Conservation (phyloP, 2,113 vertebrate species). For the Camelus dromedarius region DNA sequence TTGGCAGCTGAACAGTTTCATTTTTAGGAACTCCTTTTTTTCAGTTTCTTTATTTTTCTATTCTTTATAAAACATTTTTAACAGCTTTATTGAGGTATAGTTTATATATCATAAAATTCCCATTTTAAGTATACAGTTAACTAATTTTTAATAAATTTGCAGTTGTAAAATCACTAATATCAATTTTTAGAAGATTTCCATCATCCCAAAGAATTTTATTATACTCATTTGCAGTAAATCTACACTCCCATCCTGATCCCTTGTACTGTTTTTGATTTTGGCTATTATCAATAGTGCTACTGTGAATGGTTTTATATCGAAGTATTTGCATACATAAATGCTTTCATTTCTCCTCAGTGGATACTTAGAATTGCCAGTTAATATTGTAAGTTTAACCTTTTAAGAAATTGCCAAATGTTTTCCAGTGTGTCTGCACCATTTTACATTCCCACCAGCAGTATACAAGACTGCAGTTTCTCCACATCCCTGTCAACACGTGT, state of each 20-base stretch:
- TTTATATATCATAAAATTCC: not conserved
- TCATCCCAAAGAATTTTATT: not conserved
- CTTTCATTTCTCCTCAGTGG: not conserved
- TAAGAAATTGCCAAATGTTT: too few species aligned
- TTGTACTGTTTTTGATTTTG: not conserved
- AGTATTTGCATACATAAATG: not conserved
- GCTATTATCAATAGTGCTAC: not conserved
- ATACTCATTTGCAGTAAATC: not conserved
- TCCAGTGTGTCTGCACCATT: too few species aligned
- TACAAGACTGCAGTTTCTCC: not conserved
- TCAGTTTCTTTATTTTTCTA: not conserved
- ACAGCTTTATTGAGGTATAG: not conserved
- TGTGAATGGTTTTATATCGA: not conserved
- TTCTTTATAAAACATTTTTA: not conserved
- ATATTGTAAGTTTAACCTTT: not conserved
- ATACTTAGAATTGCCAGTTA: not conserved
- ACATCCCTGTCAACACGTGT: not conserved
- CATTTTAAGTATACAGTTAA: not conserved
- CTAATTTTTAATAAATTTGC: not conserved
- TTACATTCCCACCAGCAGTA: too few species aligned
- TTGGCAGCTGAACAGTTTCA: not conserved
- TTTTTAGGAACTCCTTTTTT: not conserved
- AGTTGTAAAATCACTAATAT: not conserved
- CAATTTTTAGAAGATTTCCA: not conserved
- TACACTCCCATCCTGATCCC: not conserved